Conservation (phyloP, 2,888 invertebrate genomes). For the Scaeva pyrastri region DNA sequence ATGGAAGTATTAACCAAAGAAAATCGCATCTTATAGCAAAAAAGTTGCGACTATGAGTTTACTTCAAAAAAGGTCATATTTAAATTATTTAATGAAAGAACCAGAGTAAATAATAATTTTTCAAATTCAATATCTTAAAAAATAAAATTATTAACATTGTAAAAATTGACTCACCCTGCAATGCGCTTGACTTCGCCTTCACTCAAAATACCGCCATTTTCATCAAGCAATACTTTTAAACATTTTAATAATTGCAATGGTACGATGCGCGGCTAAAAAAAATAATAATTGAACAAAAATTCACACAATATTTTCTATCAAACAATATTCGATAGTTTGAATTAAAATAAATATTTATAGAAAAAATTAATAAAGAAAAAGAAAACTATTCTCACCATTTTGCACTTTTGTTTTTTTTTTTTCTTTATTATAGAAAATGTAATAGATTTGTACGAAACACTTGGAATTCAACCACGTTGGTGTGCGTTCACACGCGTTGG, state of each 20-base stretch:
- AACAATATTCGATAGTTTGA: background rate
- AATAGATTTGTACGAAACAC: slow-evolving; percentile 58
- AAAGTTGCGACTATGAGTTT: no score
- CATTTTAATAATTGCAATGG: slow-evolving; percentile 95
- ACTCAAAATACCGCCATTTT: slow-evolving; percentile 94
- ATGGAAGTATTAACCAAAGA: no score
- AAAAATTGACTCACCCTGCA: slow-evolving; percentile 88
- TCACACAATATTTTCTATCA: background rate
- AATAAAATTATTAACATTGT: background rate
- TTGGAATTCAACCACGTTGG: slow-evolving; percentile 46
- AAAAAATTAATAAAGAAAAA: background rate
- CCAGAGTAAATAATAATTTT: no score
- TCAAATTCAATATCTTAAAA: background rate
- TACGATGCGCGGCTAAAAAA: slow-evolving; percentile 95
- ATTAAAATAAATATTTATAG: background rate
- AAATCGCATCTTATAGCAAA: no score
- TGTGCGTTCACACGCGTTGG: slow-evolving; percentile 57
- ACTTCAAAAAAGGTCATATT: no score
- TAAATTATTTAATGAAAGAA: no score
- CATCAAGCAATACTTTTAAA: slow-evolving; percentile 92
- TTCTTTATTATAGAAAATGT: slow-evolving; percentile 36
- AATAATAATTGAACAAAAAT: slow-evolving; percentile 69
- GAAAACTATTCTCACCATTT: slow-evolving; percentile 63
- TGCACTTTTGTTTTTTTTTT: slow-evolving; percentile 32
- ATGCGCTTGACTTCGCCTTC: slow-evolving; percentile 94